Conservation (phyloP, 2,113 vertebrate genomes). For the Thymallus thymallus region DNA sequence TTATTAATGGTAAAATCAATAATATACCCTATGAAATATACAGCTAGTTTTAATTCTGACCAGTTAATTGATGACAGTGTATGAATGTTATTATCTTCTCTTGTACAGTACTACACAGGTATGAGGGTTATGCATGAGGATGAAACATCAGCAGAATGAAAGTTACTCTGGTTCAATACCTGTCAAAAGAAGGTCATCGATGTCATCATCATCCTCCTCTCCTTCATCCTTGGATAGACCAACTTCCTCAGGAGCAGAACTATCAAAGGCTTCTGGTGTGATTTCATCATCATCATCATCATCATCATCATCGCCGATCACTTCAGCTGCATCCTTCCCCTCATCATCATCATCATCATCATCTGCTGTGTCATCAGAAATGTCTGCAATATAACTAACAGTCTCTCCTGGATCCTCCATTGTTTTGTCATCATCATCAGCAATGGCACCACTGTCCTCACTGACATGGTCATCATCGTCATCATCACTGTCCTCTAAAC, state of each 20-base stretch:
- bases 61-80: no score
- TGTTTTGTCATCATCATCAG: conserved; percentile 41
- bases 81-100: no score
- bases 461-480: conserved; percentile 7
- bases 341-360: conserved; percentile 40
- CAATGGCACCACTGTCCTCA: conserved; percentile 54
- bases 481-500: conserved; percentile 17
- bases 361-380: conserved; percentile 25
- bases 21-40: no score
- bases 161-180: background rate
- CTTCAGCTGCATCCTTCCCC: conserved; percentile 2
- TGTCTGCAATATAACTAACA: conserved; percentile 1
- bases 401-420: conserved; percentile 22
- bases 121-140: no score
- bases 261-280: background rate
- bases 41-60: no score
- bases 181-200: conserved; percentile 21
- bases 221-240: conserved; percentile 27
- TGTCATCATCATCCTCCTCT: conserved; percentile 22
- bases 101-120: no score
- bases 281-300: conserved; percentile 13
- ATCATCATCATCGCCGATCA: background rate
- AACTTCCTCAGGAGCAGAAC: conserved; percentile 10
- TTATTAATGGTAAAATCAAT: no score
- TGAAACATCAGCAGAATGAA: no score